phyloP scores from a whole-genome alignment of 2,888 invertebrate genomes.

The Erannis defoliaria region DNA sequence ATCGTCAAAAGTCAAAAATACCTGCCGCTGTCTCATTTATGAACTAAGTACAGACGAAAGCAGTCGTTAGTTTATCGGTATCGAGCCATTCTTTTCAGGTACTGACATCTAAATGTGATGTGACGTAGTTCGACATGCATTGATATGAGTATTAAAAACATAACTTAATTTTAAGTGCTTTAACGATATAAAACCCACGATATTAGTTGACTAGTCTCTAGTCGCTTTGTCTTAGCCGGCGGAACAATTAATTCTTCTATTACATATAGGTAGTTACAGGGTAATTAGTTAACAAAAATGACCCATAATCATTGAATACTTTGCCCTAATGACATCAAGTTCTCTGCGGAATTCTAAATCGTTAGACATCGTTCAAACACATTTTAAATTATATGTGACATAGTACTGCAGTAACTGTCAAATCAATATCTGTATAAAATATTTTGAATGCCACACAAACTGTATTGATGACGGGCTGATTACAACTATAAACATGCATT shows the following conservation, averaged over 20 bases:
- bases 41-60: neutral
- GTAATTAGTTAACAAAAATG: neutral
- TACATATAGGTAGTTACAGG: neutral
- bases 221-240: conserved; percentile 21
- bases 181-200: conserved; percentile 54
- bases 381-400: conserved; percentile 22
- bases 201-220: conserved; percentile 38
- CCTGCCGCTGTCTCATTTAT: too few relatives aligned
- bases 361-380: conserved; percentile 23
- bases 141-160: conserved; percentile 73
- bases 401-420: conserved; percentile 62
- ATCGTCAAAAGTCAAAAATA: neutral
- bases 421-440: conserved; percentile 63
- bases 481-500: conserved; percentile 83
- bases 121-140: conserved; percentile 71
- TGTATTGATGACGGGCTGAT: conserved; percentile 66
- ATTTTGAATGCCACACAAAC: conserved; percentile 59
- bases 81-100: conserved; percentile 12
- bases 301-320: neutral
- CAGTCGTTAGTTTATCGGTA: neutral
- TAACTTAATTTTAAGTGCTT: conserved; percentile 51
- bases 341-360: neutral
- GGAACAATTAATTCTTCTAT: neutral
- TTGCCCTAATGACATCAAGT: neutral
- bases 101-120: conserved; percentile 70